Evolutionary conservation across 2,888 invertebrate species (phyloP).

Genomic region (Harpalus rufipes): DNA sequence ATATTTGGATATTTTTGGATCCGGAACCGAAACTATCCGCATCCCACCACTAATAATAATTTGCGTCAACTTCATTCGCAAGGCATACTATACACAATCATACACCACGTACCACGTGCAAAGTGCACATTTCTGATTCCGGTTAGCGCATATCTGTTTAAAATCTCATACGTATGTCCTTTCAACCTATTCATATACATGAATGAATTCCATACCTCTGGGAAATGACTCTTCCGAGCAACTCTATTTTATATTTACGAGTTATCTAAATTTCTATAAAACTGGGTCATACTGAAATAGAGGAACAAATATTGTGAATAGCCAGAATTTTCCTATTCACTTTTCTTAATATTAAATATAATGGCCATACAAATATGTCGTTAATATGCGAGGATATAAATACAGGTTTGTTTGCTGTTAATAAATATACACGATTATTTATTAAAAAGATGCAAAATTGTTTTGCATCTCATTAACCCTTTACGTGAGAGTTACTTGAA

Average conservation of each 20-base stretch:
- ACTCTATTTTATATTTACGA: conserved; percentile 45
- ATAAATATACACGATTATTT: conserved; percentile 12
- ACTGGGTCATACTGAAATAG: conserved; percentile 35
- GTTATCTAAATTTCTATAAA: conserved; percentile 52
- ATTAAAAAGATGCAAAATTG: conserved; percentile 33
- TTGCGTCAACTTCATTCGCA: too few relatives aligned
- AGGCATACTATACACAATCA: too few relatives aligned
- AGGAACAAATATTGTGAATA: not conserved
- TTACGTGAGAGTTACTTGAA: conserved; percentile 1
- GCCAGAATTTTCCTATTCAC: not conserved
- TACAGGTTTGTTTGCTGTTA: not conserved
- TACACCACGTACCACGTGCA: too few relatives aligned
- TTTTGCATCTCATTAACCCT: conserved; percentile 23
- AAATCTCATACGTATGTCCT: conserved; percentile 46
- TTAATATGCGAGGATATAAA: conserved; percentile 23
- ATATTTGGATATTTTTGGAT: too few relatives aligned
- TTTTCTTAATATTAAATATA: conserved; percentile 32
- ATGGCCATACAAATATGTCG: conserved; percentile 8
- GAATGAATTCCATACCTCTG: conserved; percentile 18
- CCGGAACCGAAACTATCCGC: too few relatives aligned
- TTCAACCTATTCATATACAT: conserved; percentile 45
- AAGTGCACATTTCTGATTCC: not conserved
- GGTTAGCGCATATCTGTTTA: conserved; percentile 26
- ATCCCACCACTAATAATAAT: too few relatives aligned
- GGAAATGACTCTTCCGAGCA: conserved; percentile 29